Evolutionary conservation across 2,113 vertebrate genomes (phyloP).

Genomic region (Podocnemis expansa): DNA sequence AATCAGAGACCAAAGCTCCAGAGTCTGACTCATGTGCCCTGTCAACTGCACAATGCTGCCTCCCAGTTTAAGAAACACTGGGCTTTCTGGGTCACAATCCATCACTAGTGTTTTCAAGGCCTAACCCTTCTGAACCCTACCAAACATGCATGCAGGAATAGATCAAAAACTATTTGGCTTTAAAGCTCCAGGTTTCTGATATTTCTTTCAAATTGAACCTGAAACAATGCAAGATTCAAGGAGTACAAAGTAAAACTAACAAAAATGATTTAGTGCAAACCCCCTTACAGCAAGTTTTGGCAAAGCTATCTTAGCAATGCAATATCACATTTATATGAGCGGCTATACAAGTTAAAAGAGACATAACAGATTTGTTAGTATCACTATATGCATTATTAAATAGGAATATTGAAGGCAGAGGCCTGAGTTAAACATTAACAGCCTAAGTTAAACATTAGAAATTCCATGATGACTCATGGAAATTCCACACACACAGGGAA

Average conservation of each 20-base stretch:
- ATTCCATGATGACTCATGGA: too few relatives aligned
- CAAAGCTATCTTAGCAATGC: neutral
- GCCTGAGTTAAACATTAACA: too few relatives aligned
- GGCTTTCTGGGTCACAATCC: neutral
- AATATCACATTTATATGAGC: neutral
- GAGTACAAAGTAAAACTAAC: neutral
- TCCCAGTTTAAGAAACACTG: rapidly evolving
- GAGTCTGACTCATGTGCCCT: neutral
- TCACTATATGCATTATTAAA: neutral
- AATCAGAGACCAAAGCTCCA: neutral
- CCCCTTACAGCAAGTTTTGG: neutral
- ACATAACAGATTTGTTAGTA: neutral
- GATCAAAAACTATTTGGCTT: neutral
- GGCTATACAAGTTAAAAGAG: neutral
- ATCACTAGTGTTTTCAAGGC: neutral
- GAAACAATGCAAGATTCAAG: neutral
- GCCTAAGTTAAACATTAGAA: too few relatives aligned
- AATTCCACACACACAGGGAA: too few relatives aligned
- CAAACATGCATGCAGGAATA: neutral
- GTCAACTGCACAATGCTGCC: neutral
- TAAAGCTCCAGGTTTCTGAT: neutral
- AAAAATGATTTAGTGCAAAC: neutral
- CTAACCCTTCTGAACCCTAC: neutral
- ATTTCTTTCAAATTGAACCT: neutral
- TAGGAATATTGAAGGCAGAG: too few relatives aligned